phyloP scores from a whole-genome alignment of 2,113 vertebrate species.

The Enhydra lutris region DNA sequence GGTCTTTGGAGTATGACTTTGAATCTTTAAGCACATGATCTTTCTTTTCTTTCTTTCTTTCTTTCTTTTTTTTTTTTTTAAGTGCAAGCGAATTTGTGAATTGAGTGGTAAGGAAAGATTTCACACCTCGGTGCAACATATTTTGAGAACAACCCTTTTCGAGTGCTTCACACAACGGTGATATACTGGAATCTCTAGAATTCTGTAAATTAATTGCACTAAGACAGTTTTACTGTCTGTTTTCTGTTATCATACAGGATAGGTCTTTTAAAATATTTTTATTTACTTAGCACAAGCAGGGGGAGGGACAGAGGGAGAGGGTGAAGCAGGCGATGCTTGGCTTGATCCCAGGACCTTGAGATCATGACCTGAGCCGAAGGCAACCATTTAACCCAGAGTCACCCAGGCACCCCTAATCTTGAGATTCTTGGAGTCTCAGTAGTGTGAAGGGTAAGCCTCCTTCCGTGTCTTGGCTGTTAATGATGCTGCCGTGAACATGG shows the following conservation, averaged over 20 bases:
- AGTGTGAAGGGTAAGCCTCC: no score
- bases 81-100: constrained; percentile 28
- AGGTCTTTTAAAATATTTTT: background rate
- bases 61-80: background rate
- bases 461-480: no score
- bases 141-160: background rate
- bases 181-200: background rate
- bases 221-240: constrained; percentile 8
- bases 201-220: constrained; percentile 18
- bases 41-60: no score
- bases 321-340: background rate
- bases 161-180: background rate
- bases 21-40: constrained; percentile 16
- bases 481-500: background rate
- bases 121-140: background rate
- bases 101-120: constrained; percentile 33
- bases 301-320: background rate
- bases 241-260: background rate
- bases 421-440: no score
- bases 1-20: background rate
- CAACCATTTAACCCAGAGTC: no score
- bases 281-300: background rate
- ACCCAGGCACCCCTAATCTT: no score
- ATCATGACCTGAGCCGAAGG: no score
- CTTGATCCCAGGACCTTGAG: no score